Evolutionary conservation across 2,797 vertebrate genomes (phyloP), one percentile per base, ranked within the genome.

Genomic region (Yasuhikotakia modesta): DNA sequence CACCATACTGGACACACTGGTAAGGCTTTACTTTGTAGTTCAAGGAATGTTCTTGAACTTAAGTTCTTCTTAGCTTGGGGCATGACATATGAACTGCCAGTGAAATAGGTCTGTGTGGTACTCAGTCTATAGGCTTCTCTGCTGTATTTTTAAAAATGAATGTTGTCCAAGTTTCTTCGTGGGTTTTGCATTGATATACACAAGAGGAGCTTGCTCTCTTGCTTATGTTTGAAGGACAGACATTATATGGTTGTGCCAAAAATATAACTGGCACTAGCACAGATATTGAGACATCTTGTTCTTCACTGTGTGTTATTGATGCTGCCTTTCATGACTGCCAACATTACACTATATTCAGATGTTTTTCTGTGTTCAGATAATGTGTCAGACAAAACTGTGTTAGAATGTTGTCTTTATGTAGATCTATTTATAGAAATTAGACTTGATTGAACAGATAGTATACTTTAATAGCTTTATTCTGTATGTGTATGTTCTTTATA

Each of bases 1-100:
- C 79, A 70, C 57, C 17, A 52, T 75, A 53, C 35, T 43, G 27
- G 50, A 60, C n/a, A 69, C 55, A 48, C 66, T 6, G 81, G 81
- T 83, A 84, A 78, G 67, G 17, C 70, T 73, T 7, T 14, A 22
- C 16, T 14, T 55, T 78, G 64, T 35, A 50, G 19, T 24, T 16
- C 16, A 32, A 13, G 58, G 5, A 13, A 17, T 19, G 4, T 0
- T n/a, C n/a, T n/a, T n/a, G n/a, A n/a, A n/a, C n/a, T n/a, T n/a
- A n/a, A n/a, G 3, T 61, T n/a, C 17, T 52, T 57, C 21, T 22
- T 64, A 6, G 7, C 3, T 0, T 35, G 24, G 16, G 57, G 52
- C 6, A 12, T 43, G 10, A 5, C 32, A 43, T 11, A 10, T 10
- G 10, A 43, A 43, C 39, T 43, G 39, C 39, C 11, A 10, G 10